These are phyloP conservation scores for Cydia fagiglandana DNA, from an alignment of 1,140 invertebrate species.

Conservation along the genomic window DNA sequence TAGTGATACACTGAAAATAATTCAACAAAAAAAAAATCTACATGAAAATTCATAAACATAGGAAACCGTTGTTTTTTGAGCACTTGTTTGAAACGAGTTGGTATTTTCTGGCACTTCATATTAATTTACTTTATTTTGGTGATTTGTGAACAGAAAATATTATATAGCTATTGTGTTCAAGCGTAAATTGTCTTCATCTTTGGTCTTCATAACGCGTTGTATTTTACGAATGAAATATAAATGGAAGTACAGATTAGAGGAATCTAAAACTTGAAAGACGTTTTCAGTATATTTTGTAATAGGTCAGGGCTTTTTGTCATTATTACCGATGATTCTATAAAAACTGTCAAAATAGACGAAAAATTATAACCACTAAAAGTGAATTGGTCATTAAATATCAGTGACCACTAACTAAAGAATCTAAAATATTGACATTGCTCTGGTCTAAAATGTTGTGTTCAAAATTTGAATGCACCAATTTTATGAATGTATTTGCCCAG, in stretches of 20 bases:
- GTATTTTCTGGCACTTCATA: background rate
- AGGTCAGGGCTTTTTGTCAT: constrained; percentile 23
- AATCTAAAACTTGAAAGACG: background rate
- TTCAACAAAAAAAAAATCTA: too few relatives aligned
- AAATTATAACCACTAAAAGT: constrained; percentile 19
- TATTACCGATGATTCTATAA: constrained; percentile 17
- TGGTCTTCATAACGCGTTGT: too few relatives aligned
- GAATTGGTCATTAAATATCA: constrained; percentile 20
- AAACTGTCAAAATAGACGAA: constrained; percentile 5
- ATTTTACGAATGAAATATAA: background rate
- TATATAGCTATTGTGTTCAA: too few relatives aligned
- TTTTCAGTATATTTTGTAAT: background rate
- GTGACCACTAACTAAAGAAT: constrained; percentile 10
- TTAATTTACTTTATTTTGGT: background rate
- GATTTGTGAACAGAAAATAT: background rate
- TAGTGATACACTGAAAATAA: too few relatives aligned
- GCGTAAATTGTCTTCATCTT: too few relatives aligned
- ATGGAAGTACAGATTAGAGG: background rate
- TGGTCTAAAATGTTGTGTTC: constrained; percentile 17
- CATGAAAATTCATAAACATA: too few relatives aligned
- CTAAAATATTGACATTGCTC: constrained; percentile 30
- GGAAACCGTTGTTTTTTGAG: too few relatives aligned
- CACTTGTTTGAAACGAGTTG: background rate
- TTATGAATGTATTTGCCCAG: constrained; percentile 55
- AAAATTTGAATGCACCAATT: background rate